Evolutionary conservation across 2,113 vertebrate genomes (phyloP).

Genomic region (Petroica traversi): DNA sequence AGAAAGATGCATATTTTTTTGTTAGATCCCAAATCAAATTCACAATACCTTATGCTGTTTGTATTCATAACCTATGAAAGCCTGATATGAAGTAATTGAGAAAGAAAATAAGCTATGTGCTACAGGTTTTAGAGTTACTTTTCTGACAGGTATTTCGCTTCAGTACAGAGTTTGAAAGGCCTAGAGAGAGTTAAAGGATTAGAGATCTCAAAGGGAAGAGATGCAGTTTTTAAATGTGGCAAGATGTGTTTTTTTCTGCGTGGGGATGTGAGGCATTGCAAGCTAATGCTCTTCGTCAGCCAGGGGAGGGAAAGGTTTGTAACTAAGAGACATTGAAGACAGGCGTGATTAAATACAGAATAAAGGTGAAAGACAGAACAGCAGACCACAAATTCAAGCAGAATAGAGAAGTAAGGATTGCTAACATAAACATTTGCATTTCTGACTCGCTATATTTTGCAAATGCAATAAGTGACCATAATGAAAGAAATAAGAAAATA

Average conservation of each 20-base stretch:
- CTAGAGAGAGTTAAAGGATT: not conserved
- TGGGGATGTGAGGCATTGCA: not conserved
- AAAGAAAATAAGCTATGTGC: not conserved
- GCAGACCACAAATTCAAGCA: not conserved
- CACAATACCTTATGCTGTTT: not conserved
- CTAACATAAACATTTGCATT: not conserved
- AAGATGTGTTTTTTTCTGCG: not conserved
- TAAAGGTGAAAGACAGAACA: not conserved
- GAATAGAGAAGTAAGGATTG: not conserved
- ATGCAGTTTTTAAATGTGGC: not conserved
- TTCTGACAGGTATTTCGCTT: not conserved
- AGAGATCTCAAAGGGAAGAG: not conserved
- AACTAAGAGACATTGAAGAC: not conserved
- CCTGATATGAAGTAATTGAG: not conserved
- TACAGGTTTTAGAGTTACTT: not conserved
- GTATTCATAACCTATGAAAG: not conserved
- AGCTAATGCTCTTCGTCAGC: not conserved
- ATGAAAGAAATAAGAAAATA: not conserved
- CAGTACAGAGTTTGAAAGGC: not conserved
- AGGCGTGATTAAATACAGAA: not conserved
- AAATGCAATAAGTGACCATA: not conserved
- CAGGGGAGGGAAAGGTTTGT: not conserved
- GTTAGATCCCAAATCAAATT: not conserved
- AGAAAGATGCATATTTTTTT: not conserved
- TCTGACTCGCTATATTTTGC: not conserved